Conservation (phyloP, 2,797 vertebrate species). For the Myotis pilosus region DNA sequence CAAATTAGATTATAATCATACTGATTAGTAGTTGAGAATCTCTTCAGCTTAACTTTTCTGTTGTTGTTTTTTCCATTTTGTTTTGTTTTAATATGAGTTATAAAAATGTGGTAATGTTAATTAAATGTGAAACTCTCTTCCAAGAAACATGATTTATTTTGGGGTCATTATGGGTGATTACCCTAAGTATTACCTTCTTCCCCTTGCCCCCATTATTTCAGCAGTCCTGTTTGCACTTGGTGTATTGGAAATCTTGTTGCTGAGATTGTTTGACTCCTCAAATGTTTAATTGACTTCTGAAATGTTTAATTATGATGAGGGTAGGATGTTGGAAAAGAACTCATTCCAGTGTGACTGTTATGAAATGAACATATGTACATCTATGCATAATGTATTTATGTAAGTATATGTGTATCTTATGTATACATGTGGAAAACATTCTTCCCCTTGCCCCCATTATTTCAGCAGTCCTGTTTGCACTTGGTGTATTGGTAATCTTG, state of each 20-base stretch:
- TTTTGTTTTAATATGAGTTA: constrained; percentile 8
- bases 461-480: background rate
- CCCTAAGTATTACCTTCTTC: constrained; percentile 19
- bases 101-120: constrained; percentile 25
- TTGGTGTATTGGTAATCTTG: background rate
- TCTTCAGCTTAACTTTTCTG: constrained; percentile 8
- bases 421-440: no score
- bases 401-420: background rate
- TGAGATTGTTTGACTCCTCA: constrained; percentile 8
- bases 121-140: constrained; percentile 34
- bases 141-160: constrained; percentile 20
- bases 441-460: background rate
- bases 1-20: constrained; percentile 7
- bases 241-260: background rate
- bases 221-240: background rate
- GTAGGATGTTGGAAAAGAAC: background rate
- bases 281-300: background rate
- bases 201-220: background rate
- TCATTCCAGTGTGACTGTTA: background rate
- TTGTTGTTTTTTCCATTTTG: background rate
- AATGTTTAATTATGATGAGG: constrained; percentile 20
- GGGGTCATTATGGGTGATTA: background rate
- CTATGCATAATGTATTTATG: background rate
- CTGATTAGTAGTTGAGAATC: constrained; percentile 7
- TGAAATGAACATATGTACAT: background rate